Base-by-base conservation (phyloP, 2,888 invertebrate species). In the Petrolisthes cinctipes region DNA sequence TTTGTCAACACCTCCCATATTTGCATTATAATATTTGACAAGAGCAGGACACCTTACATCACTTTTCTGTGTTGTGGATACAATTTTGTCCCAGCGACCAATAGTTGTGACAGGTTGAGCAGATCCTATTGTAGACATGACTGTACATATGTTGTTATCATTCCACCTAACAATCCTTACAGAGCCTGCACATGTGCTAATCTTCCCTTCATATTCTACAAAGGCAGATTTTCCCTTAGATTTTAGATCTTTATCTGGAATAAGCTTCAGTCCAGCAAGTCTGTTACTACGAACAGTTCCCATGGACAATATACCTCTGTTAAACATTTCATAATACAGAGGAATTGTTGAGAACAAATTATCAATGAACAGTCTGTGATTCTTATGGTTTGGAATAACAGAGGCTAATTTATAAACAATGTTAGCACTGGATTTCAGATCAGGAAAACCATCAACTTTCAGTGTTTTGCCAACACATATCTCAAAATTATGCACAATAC, bases 61-160 rank as follows among this genome's bases (percentile, higher is more conserved):
- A 80, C 56, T 17, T 80, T 80, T 80, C 56, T 80, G 56, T 80
- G 80, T 80, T 80, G 80, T 80, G 9, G 80, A 80, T 80, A 80
- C 80, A 80, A 4, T 56, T 84, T 84, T 84, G 54, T 84, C 75
- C 84, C 84, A 84, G 54, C 84, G 56, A 23, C 54, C 54, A 84
- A 84, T 84, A 73, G 51, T 84, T 20, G 73, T 75, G 57, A 84
- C 75, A 73, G 84, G 84, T 23, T 75, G 76, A 84, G 84, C 84
- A 75, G 84, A 84, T 75, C 84, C 84, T 6, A 73, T 78, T 75
- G 84, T 84, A 75, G 84, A 84, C 84, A 84, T 84, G 20, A 84
- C 76, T 84, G 76, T 84, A 56, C 84, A 84, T 57, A 84, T 68
- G 76, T 84, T 84, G 53, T 75, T 84, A 75, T 84, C 82, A 82